Evolutionary conservation across 2,113 vertebrate species (phyloP), one percentile per base, ranked within the genome.

Genomic region (Dryoscopus gambensis): DNA sequence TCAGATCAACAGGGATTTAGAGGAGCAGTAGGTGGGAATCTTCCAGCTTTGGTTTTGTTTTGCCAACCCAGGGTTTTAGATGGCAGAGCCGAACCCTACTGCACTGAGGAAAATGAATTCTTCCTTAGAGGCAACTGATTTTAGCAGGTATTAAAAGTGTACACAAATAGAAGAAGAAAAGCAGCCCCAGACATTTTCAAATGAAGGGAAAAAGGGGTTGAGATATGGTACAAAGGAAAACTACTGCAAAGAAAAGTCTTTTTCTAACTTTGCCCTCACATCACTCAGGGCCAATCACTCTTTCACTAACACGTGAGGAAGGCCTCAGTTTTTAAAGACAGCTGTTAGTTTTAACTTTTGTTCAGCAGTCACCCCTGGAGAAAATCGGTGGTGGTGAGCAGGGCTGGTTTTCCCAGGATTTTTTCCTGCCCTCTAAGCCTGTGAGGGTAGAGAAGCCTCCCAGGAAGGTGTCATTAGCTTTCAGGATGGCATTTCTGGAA

Each of bases 1-100:
- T 69, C 80, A 94, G 88, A 94, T 44, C 80, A 82, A 71, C 56
- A 57, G 80, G 73, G 83, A 93, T 90, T 92, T 71, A 73, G 65
- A 84, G 33, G 23, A 92, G 67, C 49, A 44, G 76, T 31, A 79
- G 86, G 57, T 89, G 57, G 89, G 69, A 80, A 53, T 79, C 47
- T 62, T 76, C 53, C 52, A 73, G 73, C 39, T 84, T 84, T 57
- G 40, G 68, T 31, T 94, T 93, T 87, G 56, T 75, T 82, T 86
- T 89, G 49, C 64, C 83, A 78, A 0, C 31, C 80, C 40, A 69
- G 60, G 42, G 56, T 21, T 95, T 87, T 47, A n/a, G 71, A 74
- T 53, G 47, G 74, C 42, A 93, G 28, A 92, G 71, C 55, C 57
- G 71, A 35, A 55, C 52, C 82, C 64, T 16, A 9, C 56, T 69